A percentile compares a stretch with the other conserved stretches of the same genome.
phyloP scores from a whole-genome alignment of 2,797 vertebrate genomes.

The Muraenolepis orangiensis region DNA sequence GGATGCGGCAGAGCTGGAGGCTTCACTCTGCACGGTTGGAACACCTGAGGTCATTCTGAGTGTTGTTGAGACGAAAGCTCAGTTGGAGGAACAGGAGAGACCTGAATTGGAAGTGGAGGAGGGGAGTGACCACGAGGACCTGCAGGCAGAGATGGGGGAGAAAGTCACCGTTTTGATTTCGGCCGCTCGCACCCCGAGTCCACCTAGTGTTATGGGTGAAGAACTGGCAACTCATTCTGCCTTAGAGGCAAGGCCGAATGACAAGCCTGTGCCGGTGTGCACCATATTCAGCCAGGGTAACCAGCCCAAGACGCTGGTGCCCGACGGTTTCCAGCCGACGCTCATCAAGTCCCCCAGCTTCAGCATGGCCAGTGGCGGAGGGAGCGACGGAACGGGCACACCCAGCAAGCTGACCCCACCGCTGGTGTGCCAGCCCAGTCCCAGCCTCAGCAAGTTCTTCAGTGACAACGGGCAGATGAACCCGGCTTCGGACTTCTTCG shows the following conservation, averaged over 20 bases:
- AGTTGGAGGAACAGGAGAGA: conserved; percentile 53
- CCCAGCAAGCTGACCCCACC: conserved; percentile 72
- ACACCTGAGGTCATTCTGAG: conserved; percentile 42
- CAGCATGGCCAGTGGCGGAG: conserved; percentile 64
- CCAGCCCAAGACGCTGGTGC: conserved; percentile 70
- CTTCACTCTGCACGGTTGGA: conserved; percentile 8
- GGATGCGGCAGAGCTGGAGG: neutral
- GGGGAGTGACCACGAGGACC: conserved; percentile 38
- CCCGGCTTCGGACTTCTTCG: conserved; percentile 92
- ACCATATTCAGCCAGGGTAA: conserved; percentile 89
- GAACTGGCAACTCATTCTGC: conserved; percentile 19
- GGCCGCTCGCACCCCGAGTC: conserved; percentile 23
- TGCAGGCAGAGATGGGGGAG: conserved; percentile 12
- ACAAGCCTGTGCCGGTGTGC: conserved; percentile 84
- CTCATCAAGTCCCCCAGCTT: conserved; percentile 97
- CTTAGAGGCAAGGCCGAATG: conserved; percentile 47
- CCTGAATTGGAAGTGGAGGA: conserved; percentile 40
- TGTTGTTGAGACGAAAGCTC: conserved; percentile 59
- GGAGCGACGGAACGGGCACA: conserved; percentile 63
- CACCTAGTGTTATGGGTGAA: conserved; percentile 33
- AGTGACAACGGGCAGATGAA: conserved; percentile 78
- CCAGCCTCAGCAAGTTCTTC: conserved; percentile 97
- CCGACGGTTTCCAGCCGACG: conserved; percentile 92
- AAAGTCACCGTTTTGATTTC: conserved; percentile 18
- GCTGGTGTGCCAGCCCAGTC: conserved; percentile 91